Conservation (phyloP, 2,113 vertebrate species). For the Cottus gobio region DNA sequence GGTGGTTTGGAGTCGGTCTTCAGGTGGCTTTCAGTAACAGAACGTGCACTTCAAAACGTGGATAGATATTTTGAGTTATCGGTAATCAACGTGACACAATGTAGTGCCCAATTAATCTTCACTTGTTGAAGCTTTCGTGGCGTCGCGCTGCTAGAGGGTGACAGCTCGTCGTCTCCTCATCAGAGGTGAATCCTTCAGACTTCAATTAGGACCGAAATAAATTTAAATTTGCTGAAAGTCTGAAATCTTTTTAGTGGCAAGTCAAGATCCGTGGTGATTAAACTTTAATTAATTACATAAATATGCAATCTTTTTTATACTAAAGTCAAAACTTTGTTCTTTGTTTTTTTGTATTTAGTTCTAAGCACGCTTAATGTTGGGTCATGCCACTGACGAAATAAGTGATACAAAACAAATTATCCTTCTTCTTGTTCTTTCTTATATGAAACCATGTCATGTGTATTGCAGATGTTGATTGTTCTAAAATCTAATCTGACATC, state of each 20-base stretch:
- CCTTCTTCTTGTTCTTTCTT: not conserved
- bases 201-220: slow-evolving; percentile 6
- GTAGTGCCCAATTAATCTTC: slow-evolving; percentile 28
- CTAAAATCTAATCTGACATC: not conserved
- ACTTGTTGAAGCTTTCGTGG: not conserved
- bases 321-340: not conserved
- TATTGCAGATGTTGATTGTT: not conserved
- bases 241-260: not conserved
- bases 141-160: not conserved
- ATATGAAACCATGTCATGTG: not conserved
- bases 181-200: slow-evolving; percentile 9
- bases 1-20: not conserved
- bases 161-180: slow-evolving; percentile 6
- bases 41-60: slow-evolving; percentile 3
- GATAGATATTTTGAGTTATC: slow-evolving; percentile 24
- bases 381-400: not conserved
- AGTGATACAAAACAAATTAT: not conserved
- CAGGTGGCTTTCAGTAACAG: slow-evolving; percentile 17
- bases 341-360: not conserved
- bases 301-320: not conserved
- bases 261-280: not conserved
- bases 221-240: slow-evolving; percentile 4
- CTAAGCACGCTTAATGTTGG: not conserved
- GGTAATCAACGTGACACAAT: slow-evolving; percentile 32
- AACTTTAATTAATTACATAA: not conserved